These are phyloP conservation scores for Riparia riparia DNA, from an alignment of 2,113 vertebrate species.

Conservation along the genomic window DNA sequence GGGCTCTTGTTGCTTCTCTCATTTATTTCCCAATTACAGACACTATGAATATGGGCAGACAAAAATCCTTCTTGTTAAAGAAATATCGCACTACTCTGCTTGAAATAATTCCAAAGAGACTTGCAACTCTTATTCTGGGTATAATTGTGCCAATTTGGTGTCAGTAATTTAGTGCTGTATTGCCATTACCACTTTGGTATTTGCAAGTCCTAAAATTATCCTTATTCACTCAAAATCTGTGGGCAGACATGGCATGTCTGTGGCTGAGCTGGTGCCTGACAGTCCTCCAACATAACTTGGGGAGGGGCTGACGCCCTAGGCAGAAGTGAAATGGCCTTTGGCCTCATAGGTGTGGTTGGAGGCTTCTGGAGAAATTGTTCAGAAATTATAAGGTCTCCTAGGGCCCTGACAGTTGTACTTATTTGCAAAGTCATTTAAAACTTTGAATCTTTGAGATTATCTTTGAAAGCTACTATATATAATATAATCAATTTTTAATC, in stretches of 20 bases:
- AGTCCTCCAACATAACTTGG: accelerated
- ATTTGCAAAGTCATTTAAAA: not conserved
- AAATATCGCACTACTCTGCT: not conserved
- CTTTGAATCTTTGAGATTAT: not conserved
- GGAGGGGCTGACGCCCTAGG: not conserved
- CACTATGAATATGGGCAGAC: not conserved
- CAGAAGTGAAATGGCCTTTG: not conserved
- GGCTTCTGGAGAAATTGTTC: not conserved
- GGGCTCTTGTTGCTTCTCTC: not conserved
- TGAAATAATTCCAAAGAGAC: not conserved
- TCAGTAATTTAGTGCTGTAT: not conserved
- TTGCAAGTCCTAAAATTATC: not conserved
- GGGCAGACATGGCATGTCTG: not conserved
- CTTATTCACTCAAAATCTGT: not conserved
- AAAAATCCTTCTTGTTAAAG: not conserved
- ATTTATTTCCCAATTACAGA: not conserved
- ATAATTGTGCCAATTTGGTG: not conserved
- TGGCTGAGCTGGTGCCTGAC: not conserved
- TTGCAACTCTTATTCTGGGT: not conserved
- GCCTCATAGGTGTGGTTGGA: not conserved
- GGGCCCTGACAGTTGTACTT: not conserved
- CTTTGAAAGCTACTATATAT: not conserved
- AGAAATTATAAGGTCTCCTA: not conserved
- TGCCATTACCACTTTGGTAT: not conserved
- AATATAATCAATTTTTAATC: not conserved